Base-by-base conservation (phyloP, 2,113 vertebrate species). In the Nibea coibor region DNA sequence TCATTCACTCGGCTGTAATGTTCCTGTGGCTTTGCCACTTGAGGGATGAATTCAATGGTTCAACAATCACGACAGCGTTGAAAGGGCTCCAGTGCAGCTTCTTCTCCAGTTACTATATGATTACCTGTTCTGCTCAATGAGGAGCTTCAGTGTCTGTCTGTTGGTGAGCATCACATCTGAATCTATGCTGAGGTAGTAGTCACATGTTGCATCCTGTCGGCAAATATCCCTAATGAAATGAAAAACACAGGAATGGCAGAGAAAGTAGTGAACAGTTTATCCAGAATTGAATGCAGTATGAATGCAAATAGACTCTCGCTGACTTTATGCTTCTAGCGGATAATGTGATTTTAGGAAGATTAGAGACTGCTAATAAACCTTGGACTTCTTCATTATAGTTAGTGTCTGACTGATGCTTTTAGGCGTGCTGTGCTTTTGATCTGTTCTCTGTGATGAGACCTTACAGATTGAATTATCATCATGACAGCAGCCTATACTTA, bases 41-140 rank as follows among this genome's bases (percentile, higher is more conserved):
- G 58, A 68, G 72, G 78, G 69, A 78, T 59, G 76, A 82, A 80
- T 70, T 70, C 57, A 56, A 65, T 24, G 61, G 75, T 72, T 82
- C 80, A 16, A 17, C 70, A 70, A 80, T 82, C 71, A 76, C 68
- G 61, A 76, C 71, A 56, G 39, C 64, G 39, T 28, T 73, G 54
- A 66, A 31, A 1, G 20, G 47, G 11, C 9, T 69, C 50, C 69
- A 45, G 3, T 4, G 10, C 26, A 63, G 51, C 24, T 59, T 64
- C 35, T 78, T 10, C 53, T 81, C 24, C 10, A 22, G 47, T 61
- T 14, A 22, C 20, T 17, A 9, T 47, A 20, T 81, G 54, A 81
- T 71, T 94, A 99, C 98, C 98, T 98, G 96, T 99, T 99, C 94
- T 99, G 97, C 92, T 99, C 97, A 24, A 99, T 96, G 86, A 99